Percentiles rank a stretch among this genome's conserved stretches.
Conservation (phyloP, 2,113 vertebrate species). For the Mellivora capensis region DNA sequence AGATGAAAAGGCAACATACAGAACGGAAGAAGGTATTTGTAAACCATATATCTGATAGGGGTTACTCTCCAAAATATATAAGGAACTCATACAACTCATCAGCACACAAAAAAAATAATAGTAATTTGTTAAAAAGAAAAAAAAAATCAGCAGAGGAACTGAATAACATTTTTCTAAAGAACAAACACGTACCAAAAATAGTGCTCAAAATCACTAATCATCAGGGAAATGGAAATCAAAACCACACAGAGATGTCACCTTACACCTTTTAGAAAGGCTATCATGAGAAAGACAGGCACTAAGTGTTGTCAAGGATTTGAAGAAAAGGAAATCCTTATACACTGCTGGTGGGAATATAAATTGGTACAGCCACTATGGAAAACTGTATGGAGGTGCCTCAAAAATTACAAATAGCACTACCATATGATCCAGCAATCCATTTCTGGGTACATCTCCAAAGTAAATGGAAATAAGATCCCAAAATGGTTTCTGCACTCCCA, state of each 20-base stretch:
- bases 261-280: background rate
- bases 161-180: background rate
- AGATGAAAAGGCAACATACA: background rate
- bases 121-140: background rate
- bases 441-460: background rate
- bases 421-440: background rate
- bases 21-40: background rate
- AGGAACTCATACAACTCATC: background rate
- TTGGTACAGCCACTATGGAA: background rate
- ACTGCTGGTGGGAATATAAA: background rate
- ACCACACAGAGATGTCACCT: background rate
- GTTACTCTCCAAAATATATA: background rate
- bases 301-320: background rate
- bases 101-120: background rate
- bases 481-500: background rate
- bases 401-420: background rate
- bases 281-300: background rate
- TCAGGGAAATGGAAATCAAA: background rate
- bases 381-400: background rate
- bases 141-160: background rate
- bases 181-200: background rate
- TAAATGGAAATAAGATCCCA: background rate
- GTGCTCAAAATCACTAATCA: background rate
- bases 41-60: background rate
- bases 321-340: background rate